These are phyloP conservation scores for Coboldia fuscipes DNA, from an alignment of 1,140 invertebrate species.

Conservation along the genomic window DNA sequence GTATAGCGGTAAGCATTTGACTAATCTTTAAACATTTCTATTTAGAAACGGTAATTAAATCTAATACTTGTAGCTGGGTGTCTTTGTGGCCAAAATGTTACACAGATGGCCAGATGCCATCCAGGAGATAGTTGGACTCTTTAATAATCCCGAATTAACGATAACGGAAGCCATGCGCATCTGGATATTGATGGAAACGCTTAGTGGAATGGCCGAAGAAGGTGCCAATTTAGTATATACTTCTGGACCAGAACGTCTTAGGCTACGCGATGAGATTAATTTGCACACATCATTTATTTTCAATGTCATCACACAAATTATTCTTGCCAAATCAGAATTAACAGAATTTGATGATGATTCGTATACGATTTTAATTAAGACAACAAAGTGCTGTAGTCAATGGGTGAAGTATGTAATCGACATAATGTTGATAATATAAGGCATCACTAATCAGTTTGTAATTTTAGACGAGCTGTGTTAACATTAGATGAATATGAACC, in stretches of 20 bases:
- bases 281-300: conserved; percentile 13
- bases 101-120: conserved; percentile 40
- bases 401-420: no score
- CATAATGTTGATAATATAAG: no score
- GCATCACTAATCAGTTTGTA: background rate
- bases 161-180: conserved; percentile 23
- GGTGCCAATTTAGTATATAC: conserved; percentile 22
- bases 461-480: conserved; percentile 16
- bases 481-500: conserved; percentile 21
- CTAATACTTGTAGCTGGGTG: conserved; percentile 30
- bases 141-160: conserved; percentile 33
- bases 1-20: conserved; percentile 51
- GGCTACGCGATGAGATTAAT: conserved; percentile 12
- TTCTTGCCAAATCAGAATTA: background rate
- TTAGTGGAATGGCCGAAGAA: conserved; percentile 64
- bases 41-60: conserved; percentile 1
- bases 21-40: background rate
- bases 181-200: conserved; percentile 45
- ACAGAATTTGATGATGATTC: background rate
- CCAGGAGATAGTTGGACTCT: conserved; percentile 35
- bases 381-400: background rate
- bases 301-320: background rate
- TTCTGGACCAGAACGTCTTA: conserved; percentile 7
- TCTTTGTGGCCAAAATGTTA: conserved; percentile 41
- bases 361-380: background rate